Evolutionary conservation across 2,888 invertebrate species (phyloP).

Genomic region (Dynastes maya): DNA sequence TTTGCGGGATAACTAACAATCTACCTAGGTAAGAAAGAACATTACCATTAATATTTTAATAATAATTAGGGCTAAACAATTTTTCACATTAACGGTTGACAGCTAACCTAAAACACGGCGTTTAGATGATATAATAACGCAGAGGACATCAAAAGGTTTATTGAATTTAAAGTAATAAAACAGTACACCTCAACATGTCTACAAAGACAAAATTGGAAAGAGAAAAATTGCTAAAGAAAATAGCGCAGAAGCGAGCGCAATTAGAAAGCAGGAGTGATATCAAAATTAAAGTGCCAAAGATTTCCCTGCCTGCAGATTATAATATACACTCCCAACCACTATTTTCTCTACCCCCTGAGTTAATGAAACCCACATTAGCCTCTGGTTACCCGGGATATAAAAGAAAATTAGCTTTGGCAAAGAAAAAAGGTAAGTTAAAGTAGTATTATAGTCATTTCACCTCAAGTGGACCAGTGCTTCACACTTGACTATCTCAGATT

Average conservation of each 20-base stretch:
- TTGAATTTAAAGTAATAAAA: not conserved
- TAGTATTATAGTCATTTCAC: no score
- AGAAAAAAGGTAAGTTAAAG: constrained; percentile 63
- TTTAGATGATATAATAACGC: constrained; percentile 34
- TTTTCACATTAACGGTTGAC: constrained; percentile 19
- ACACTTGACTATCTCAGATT: no score
- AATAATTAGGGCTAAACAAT: constrained; percentile 11
- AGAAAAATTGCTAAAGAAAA: constrained; percentile 70
- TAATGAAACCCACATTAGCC: constrained; percentile 68
- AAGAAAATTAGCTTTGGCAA: constrained; percentile 66
- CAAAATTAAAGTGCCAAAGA: constrained; percentile 73
- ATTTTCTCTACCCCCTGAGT: constrained; percentile 78
- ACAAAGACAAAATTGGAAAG: constrained; percentile 65
- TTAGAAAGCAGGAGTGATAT: constrained; percentile 71
- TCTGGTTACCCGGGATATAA: constrained; percentile 66
- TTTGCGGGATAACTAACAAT: not conserved
- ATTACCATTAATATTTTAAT: constrained; percentile 39
- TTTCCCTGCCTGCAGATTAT: constrained; percentile 74
- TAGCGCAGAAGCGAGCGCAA: constrained; percentile 66
- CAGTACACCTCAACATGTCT: constrained; percentile 57
- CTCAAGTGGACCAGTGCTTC: no score
- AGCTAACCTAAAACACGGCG: constrained; percentile 49
- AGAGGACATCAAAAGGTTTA: constrained; percentile 17
- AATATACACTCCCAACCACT: constrained; percentile 74
- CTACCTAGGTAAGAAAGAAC: constrained; percentile 30